Base-by-base conservation (phyloP, 2,113 vertebrate genomes). In the Oreamnos americanus region DNA sequence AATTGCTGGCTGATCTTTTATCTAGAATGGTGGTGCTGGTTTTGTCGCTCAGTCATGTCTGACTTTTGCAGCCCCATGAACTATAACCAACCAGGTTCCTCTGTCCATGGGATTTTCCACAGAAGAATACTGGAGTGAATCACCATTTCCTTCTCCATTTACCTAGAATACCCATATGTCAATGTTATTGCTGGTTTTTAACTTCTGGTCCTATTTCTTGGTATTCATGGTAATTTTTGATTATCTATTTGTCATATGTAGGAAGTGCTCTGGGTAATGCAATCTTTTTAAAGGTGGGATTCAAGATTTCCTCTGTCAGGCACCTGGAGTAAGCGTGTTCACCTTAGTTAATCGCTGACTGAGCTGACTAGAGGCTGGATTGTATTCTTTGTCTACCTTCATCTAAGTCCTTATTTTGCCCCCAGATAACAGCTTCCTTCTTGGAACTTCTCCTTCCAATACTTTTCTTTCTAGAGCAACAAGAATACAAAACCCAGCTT, bases 131-230 rank as follows among this genome's bases (percentile, higher is more conserved):
- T 71, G n/a, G 67, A 39, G n/a, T 71, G 64, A 71, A 17, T 71
- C 64, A 71, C n/a, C n/a, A 71, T 71, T 36, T 71, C 64, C n/a
- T 71, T 71, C n/a, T 71, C 9, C n/a, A 71, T 19, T 67, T 67
- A 19, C 17, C n/a, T 74, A 9, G 39, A 81, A 82, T 43, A 16
- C 13, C 12, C 14, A 30, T 55, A 9, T n/a, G 12, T 55, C 26
- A 74, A 7, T 91, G 60, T 6, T 81, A 49, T 89, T 53, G 11
- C 2, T 78, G 28, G 12, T 26, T 82, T 96, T 96, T 26, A 90
- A 28, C 11, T 82, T 84, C 53, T 85, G 33, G 23, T 57, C 14
- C 11, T 85, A 15, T 79, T 97, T 71, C 30, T 96, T 64, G 33
- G 36, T 16, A 19, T 45, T 21, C 16, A 33, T 62, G 39, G 7